Percentiles rank a stretch among this genome's conserved stretches.
Evolutionary conservation across 1,140 invertebrate genomes (phyloP).

Genomic region (Notospermus geniculatus): DNA sequence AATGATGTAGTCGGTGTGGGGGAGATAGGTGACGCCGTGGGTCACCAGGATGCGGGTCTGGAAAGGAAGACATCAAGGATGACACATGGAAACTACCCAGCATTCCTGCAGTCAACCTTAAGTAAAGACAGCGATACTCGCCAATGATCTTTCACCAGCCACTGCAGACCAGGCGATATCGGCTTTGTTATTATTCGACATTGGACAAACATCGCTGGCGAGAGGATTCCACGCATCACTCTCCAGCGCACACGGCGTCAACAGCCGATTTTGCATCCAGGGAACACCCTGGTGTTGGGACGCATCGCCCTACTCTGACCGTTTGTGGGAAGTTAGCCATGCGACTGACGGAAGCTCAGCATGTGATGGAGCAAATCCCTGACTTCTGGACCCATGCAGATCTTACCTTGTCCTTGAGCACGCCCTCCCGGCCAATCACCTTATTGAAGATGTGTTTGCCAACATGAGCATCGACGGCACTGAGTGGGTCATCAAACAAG

Average conservation of each 20-base stretch:
- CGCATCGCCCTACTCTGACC: no score
- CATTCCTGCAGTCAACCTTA: no score
- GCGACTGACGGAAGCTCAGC: not conserved
- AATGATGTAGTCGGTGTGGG: constrained; percentile 51
- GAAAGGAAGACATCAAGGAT: not conserved
- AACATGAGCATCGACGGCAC: constrained; percentile 60
- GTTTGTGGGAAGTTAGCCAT: not conserved
- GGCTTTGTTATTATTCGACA: no score
- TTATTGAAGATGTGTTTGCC: constrained; percentile 37
- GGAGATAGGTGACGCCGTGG: constrained; percentile 46
- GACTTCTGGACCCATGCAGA: not conserved
- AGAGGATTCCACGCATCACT: no score
- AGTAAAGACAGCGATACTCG: no score
- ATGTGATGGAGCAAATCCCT: not conserved
- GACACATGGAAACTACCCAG: no score
- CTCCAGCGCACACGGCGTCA: no score
- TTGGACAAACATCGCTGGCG: no score
- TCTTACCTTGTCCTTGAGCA: constrained; percentile 22
- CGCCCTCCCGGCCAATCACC: constrained; percentile 16
- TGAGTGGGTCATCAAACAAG: constrained; percentile 72
- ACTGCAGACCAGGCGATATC: no score
- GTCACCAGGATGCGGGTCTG: constrained; percentile 54
- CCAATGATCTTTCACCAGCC: no score
- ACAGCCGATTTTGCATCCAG: no score
- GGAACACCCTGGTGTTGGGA: no score